Conservation (phyloP, 2,113 vertebrate genomes). For the Ciconia boyciana region DNA sequence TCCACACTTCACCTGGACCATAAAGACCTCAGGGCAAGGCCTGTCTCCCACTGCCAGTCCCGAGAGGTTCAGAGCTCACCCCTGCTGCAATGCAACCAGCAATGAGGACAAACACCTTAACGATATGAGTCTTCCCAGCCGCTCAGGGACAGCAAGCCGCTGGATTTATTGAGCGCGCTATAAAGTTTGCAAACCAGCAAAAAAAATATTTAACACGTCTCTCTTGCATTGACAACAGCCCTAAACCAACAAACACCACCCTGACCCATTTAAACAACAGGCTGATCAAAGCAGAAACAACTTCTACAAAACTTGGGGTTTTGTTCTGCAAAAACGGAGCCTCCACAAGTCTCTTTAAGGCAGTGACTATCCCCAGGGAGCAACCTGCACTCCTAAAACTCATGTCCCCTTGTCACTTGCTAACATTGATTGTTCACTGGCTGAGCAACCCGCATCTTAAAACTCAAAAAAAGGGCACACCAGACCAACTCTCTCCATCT, state of each 20-base stretch:
- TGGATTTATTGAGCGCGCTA: background rate
- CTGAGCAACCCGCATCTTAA: background rate
- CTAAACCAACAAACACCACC: background rate
- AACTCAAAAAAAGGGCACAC: background rate
- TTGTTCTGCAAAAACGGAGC: background rate
- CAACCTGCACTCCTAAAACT: background rate
- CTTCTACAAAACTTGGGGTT: too few species aligned
- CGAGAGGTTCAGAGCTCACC: background rate
- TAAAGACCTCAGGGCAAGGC: background rate
- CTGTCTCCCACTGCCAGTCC: background rate
- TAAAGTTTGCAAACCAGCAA: background rate
- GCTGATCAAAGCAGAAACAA: background rate
- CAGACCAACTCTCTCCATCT: background rate
- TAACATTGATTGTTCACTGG: rapidly evolving
- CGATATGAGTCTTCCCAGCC: rapidly evolving
- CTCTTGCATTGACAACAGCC: background rate
- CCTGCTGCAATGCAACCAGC: background rate
- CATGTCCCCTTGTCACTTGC: background rate
- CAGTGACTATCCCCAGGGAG: background rate
- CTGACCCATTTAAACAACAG: background rate
- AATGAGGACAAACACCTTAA: background rate
- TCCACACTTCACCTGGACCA: background rate
- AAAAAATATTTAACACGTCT: background rate
- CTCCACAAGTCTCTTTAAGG: background rate
- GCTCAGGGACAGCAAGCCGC: background rate